Conservation (phyloP, 2,888 invertebrate genomes). For the Chelonus formosanus region DNA sequence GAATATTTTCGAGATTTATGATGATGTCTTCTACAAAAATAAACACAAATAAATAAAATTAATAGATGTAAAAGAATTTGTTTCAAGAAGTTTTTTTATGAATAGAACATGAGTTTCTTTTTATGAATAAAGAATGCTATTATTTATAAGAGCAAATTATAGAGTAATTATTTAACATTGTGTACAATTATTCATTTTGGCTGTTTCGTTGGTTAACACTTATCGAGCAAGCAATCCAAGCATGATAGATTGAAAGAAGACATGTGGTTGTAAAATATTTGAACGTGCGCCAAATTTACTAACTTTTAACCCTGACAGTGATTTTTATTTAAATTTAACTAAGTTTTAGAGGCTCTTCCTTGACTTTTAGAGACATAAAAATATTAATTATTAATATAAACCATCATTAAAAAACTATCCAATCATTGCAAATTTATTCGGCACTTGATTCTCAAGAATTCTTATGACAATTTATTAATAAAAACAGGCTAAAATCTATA, state of each 20-base stretch:
- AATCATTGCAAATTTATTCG: too few relatives aligned
- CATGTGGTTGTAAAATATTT: constrained; percentile 17
- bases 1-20: constrained; percentile 78
- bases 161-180: neutral
- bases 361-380: too few relatives aligned
- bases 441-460: too few relatives aligned
- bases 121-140: too few relatives aligned
- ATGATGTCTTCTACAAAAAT: constrained; percentile 69
- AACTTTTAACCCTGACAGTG: constrained; percentile 50
- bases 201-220: constrained; percentile 23
- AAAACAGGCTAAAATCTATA: too few relatives aligned
- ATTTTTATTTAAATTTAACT: constrained; percentile 6
- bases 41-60: neutral
- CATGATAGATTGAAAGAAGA: neutral
- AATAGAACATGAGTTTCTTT: too few relatives aligned
- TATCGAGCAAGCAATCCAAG: neutral
- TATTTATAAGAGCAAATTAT: too few relatives aligned
- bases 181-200: neutral
- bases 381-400: too few relatives aligned
- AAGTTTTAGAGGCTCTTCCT: too few relatives aligned
- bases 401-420: too few relatives aligned
- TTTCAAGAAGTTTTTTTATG: too few relatives aligned
- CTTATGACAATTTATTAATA: too few relatives aligned
- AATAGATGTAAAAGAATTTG: neutral
- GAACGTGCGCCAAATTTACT: constrained; percentile 47